These are phyloP conservation scores for Zaprionus ghesquierei DNA, from an alignment of 1,140 invertebrate genomes.

Conservation along the genomic window DNA sequence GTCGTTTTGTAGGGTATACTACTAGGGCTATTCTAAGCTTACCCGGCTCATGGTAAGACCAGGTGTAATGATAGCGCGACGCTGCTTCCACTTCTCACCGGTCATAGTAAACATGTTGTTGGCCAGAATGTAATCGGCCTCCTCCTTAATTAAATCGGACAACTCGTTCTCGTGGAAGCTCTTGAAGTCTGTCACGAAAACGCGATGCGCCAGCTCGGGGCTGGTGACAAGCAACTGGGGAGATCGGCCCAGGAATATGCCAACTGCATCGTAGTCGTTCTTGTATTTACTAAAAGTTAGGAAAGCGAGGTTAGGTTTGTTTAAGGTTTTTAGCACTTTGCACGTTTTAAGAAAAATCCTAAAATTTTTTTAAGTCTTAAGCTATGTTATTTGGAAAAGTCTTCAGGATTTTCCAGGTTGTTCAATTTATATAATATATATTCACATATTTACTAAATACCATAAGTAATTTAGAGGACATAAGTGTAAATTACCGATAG, in stretches of 20 bases:
- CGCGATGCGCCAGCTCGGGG: constrained; percentile 83
- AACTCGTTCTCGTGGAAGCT: constrained; percentile 82
- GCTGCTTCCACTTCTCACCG: constrained; percentile 84
- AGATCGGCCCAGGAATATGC: constrained; percentile 47
- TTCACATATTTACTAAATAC: neutral
- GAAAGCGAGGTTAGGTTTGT: neutral
- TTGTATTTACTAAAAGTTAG: constrained; percentile 52
- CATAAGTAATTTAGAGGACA: neutral
- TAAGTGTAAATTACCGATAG: constrained; percentile 43
- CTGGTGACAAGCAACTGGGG: constrained; percentile 83
- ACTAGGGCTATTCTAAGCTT: neutral
- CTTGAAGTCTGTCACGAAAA: constrained; percentile 84
- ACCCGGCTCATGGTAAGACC: constrained; percentile 83
- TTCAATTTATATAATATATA: too few species aligned
- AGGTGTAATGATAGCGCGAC: constrained; percentile 84
- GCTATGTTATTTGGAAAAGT: neutral
- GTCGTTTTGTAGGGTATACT: neutral
- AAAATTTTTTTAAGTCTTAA: too few species aligned
- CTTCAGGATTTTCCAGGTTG: neutral
- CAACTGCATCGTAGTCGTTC: constrained; percentile 63
- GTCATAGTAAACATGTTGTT: constrained; percentile 82
- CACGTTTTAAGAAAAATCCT: too few species aligned
- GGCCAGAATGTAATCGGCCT: constrained; percentile 82
- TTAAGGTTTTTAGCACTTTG: too few species aligned
- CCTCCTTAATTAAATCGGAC: constrained; percentile 52